These are phyloP conservation scores for Polymixis flavicincta DNA, from an alignment of 2,888 invertebrate species.

Conservation along the genomic window DNA sequence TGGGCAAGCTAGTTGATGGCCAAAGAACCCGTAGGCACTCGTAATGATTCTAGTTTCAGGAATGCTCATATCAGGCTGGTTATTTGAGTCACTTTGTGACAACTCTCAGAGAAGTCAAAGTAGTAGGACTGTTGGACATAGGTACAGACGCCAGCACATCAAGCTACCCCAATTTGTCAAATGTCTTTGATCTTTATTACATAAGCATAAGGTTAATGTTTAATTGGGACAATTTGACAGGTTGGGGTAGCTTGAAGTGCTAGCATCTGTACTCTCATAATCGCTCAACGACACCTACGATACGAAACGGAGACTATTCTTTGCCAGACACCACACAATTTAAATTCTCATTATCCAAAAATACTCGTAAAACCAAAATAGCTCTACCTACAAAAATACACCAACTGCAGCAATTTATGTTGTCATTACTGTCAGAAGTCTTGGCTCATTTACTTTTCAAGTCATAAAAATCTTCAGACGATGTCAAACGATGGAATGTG, in stretches of 20 bases:
- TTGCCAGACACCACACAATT: slow-evolving; percentile 13
- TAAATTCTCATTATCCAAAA: slow-evolving; percentile 36
- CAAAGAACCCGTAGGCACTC: neutral
- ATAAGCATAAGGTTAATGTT: no score
- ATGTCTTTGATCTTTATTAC: no score
- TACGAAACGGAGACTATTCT: slow-evolving; percentile 27
- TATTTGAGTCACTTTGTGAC: neutral
- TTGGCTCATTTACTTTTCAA: slow-evolving; percentile 48
- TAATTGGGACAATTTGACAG: no score
- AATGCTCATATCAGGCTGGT: neutral
- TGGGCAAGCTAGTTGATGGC: neutral
- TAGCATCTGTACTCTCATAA: no score
- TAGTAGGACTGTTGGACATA: neutral
- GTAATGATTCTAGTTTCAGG: neutral
- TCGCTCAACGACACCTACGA: neutral
- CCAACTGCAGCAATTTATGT: slow-evolving; percentile 34
- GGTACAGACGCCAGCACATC: no score
- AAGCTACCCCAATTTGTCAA: no score
- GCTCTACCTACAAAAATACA: slow-evolving; percentile 24
- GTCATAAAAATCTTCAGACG: slow-evolving; percentile 51
- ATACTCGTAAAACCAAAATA: slow-evolving; percentile 45
- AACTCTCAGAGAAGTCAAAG: neutral
- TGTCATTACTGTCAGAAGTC: slow-evolving; percentile 40
- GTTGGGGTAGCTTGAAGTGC: no score
- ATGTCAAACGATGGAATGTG: slow-evolving; percentile 38